A percentile compares a stretch with the other conserved stretches of the same genome.
Evolutionary conservation across 1,140 invertebrate species (phyloP).

Genomic region (Drosophila kurseongensis): DNA sequence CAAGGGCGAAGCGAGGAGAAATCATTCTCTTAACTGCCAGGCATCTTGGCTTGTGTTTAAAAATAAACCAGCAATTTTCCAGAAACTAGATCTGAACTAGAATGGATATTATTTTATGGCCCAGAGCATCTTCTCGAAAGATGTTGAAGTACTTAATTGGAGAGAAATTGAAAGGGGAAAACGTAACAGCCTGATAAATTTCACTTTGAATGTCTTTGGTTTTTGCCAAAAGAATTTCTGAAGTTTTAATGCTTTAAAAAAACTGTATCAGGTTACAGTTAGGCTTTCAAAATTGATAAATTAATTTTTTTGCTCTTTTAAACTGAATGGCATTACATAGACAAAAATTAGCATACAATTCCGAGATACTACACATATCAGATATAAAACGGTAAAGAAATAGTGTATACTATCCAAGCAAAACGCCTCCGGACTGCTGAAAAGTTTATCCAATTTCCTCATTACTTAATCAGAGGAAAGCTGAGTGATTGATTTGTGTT

Average conservation of each 20-base stretch:
- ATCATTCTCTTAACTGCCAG: constrained; percentile 21
- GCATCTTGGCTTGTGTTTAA: constrained; percentile 16
- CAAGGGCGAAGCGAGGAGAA: background rate
- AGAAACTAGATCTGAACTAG: background rate
- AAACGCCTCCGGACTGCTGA: background rate
- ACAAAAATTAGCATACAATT: no score
- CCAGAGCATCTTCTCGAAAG: background rate
- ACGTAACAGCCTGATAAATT: no score
- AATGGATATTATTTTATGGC: constrained; percentile 1
- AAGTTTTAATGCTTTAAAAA: no score
- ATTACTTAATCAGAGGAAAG: constrained; percentile 14
- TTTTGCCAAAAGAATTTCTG: no score
- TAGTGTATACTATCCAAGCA: no score
- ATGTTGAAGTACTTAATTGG: background rate
- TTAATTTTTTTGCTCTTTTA: no score
- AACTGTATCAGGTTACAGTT: no score
- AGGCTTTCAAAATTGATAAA: no score
- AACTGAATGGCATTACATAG: no score
- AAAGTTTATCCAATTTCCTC: constrained; percentile 2
- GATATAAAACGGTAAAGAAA: background rate
- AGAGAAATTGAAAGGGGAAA: background rate
- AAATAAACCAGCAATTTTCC: constrained; percentile 18
- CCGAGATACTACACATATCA: no score
- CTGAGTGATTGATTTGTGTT: constrained; percentile 24
- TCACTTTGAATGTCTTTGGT: no score